Base-by-base conservation (phyloP, 53 echinoderm and acorn worm genomes). In the Apostichopus leukothele region DNA sequence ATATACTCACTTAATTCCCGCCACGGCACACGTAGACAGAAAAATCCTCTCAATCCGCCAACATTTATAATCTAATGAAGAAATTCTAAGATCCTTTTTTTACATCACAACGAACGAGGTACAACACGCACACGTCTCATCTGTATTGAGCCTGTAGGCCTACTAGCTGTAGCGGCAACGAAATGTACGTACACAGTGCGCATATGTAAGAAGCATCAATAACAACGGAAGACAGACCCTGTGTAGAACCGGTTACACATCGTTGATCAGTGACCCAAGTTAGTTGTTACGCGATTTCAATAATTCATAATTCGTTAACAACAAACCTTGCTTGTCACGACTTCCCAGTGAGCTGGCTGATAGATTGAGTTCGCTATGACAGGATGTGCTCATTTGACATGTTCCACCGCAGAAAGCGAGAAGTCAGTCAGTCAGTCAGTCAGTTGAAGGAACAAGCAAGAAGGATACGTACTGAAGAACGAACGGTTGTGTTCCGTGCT, bases 221-320 rank as follows among this genome's bases (percentile, higher is more conserved):
- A 79, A 52, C 79, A 79, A 51, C 51, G 79, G 53, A 51, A 19
- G 50, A 79, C 79, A 39, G 39, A 39, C 39, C 39, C 39, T 39
- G 39, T 39, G 39, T 39, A 50, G 54, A 8, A 52, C n/a, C 79
- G 14, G 79, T 79, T 53, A 79, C 79, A 79, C 79, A 52, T 53
- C 52, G 79, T 79, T 79, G 79, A 79, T 79, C 79, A 79, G 6
- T 79, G 79, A 79, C 79, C 79, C 51, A 16, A n/a, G 79, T 79
- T 51, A 79, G 51, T 79, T 51, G 50, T 52, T 79, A 53, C 51
- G 13, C 12, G 52, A 77, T 25, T 50, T 52, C 50, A 79, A 79
- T 79, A 79, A 79, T 79, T 79, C 52, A 79, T 53, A 51, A 79
- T 79, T 52, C 79, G 16, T 16, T 63, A 16, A 16, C 12, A 63